phyloP scores from a whole-genome alignment of 2,888 invertebrate genomes.

The Hydropsyche betteni region DNA sequence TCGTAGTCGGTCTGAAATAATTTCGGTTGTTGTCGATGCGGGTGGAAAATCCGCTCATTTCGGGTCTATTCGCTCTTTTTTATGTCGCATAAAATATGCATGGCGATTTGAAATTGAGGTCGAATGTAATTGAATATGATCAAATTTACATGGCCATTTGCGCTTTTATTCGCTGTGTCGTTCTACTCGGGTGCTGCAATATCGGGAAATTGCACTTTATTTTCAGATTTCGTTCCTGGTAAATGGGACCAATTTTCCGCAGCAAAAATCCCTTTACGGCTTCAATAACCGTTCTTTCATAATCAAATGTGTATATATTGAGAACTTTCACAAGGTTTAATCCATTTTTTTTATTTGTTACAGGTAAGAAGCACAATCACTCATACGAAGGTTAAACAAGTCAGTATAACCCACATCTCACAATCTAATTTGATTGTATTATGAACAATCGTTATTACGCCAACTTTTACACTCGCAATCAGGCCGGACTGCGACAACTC shows the following conservation, averaged over 20 bases:
- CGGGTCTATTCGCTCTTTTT: too few relatives aligned
- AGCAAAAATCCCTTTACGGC: background rate
- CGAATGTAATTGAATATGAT: slow-evolving; percentile 1
- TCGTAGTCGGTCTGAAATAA: too few relatives aligned
- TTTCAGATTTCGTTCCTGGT: background rate
- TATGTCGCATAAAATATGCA: too few relatives aligned
- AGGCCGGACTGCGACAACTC: background rate
- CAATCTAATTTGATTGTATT: too few relatives aligned
- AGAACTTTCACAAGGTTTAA: background rate
- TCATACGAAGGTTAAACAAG: background rate
- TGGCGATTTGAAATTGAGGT: too few relatives aligned
- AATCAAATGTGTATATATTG: background rate
- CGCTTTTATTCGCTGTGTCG: slow-evolving; percentile 1
- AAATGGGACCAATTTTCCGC: background rate
- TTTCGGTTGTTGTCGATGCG: too few relatives aligned
- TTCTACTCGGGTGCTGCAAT: background rate
- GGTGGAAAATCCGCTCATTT: too few relatives aligned
- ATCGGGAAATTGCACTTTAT: slow-evolving; percentile 19
- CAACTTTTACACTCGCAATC: background rate
- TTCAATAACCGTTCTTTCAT: background rate
- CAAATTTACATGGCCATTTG: slow-evolving; percentile 1
- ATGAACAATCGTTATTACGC: background rate
- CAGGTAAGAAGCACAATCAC: background rate
- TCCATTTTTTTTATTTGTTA: slow-evolving; percentile 2
- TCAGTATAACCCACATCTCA: too few relatives aligned